A percentile compares a stretch with the other conserved stretches of the same genome.
Conservation (phyloP, 2,888 invertebrate species). For the Julus scandinavius region DNA sequence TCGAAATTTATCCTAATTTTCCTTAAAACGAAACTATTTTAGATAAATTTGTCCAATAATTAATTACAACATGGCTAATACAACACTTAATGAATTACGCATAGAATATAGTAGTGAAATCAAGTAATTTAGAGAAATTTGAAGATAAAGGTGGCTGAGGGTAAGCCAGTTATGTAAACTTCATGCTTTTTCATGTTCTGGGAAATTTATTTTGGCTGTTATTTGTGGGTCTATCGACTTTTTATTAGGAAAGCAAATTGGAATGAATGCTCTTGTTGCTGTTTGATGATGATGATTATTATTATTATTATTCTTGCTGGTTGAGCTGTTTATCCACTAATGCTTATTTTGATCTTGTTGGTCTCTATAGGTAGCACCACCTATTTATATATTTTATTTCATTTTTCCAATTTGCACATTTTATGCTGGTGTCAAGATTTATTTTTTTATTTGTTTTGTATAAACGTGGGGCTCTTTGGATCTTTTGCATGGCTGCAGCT, state of each 20-base stretch:
- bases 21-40: too few relatives aligned
- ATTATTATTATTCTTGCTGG: conserved; percentile 39
- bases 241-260: conserved; percentile 38
- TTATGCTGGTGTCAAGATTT: conserved; percentile 55
- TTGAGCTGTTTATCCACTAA: conserved; percentile 42
- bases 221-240: conserved; percentile 39
- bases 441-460: conserved; percentile 45
- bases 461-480: conserved; percentile 39
- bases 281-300: conserved; percentile 18
- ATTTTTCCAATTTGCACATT: conserved; percentile 52
- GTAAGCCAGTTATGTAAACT: conserved; percentile 27
- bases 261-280: conserved; percentile 42
- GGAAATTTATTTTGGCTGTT: conserved; percentile 39
- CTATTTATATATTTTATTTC: conserved; percentile 50
- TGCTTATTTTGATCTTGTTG: conserved; percentile 42
- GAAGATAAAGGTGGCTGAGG: not conserved
- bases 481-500: conserved; percentile 42
- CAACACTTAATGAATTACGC: conserved; percentile 6
- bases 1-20: too few relatives aligned
- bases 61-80: not conserved
- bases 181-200: conserved; percentile 25
- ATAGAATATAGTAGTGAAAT: not conserved
- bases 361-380: conserved; percentile 35
- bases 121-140: not conserved
- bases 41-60: too few relatives aligned